Base-by-base conservation (phyloP, 2,797 vertebrate genomes). In the Eulemur mongoz region DNA sequence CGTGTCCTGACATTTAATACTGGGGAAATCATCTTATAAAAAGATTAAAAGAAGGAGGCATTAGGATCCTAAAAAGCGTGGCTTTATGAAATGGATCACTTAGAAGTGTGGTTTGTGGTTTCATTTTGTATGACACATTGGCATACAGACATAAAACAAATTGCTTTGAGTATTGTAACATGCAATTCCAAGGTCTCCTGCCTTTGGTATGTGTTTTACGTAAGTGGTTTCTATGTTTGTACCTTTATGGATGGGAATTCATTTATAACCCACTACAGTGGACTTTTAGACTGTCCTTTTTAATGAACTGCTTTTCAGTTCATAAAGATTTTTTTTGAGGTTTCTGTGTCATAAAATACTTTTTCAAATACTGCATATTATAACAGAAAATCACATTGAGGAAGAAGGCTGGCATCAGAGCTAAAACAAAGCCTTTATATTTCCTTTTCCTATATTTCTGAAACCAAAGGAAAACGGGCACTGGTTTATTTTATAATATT, bases 141-240 rank as follows among this genome's bases (percentile, higher is more conserved):
- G 72, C 57, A 59, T 52, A 92, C 48, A 57, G 4, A 92, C 59
- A 63, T 32, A 94, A 95, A 97, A 91, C 85, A 91, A 97, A 97
- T 97, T 88, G 30, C 69, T 97, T 89, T 69, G 57, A 94, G 73
- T 86, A 82, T 91, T 97, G 40, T 85, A 95, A 93, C 59, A 54
- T 85, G n/a, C 45, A 87, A 15, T 85, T 86, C 95, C 79, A 96
- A 96, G 30, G 20, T 59, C 50, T 93, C 81, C 7, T 91, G 59
- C 80, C 92, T 96, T 80, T 69, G 18, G 20, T 89, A 70, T 76
- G 8, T 70, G 25, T 93, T 86, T 96, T 96, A 80, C 38, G 7
- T 59, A 95, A 89, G 57, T 54, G 69, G n/a, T 95, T 96, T 97
- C 57, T 94, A 12, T 45, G 52, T 95, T 57, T 82, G 45, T 81